Evolutionary conservation across 1,140 invertebrate genomes (phyloP), one percentile per base, ranked within the genome.

Genomic region (Yoshiicerus persimilis): DNA sequence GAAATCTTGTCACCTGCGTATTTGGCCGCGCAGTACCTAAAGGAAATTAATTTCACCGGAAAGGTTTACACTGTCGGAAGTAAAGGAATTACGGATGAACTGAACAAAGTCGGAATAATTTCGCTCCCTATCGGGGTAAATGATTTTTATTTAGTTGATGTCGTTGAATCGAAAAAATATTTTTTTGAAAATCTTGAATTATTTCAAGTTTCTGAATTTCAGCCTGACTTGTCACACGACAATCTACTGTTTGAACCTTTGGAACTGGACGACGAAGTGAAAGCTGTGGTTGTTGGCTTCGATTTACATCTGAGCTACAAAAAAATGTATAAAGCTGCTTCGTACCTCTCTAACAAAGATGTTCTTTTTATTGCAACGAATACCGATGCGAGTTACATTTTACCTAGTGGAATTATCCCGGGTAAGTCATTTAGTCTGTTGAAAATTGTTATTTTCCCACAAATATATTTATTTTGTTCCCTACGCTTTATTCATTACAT

Each of bases 281-380:
- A 97, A 93, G 98, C 98, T 23, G 95, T 96, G n/a, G n/a, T n/a
- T n/a, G n/a, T n/a, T n/a, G n/a, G n/a, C n/a, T n/a, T n/a, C n/a
- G n/a, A n/a, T n/a, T n/a, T n/a, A n/a, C n/a, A n/a, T n/a, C n/a
- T n/a, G n/a, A n/a, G n/a, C n/a, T n/a, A n/a, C n/a, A n/a, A n/a
- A n/a, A n/a, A 0, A 95, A n/a, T n/a, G n/a, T n/a, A n/a, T n/a
- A n/a, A n/a, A n/a, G n/a, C n/a, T n/a, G n/a, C n/a, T n/a, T n/a
- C 95, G 30, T 99, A 99, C 92, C 93, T 98, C 16, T 94, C 94
- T 16, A 93, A 96, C 92, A 94, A 95, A 0, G 93, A 95, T 30
- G 96, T 96, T 91, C 91, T 97, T 80, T 99, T 99, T 92, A 93
- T 99, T 89, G 97, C 95, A 0, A 99, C 98, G 3, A 99, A 99